Evolutionary conservation across 2,113 vertebrate genomes (phyloP).

Genomic region (Mystacornis crossleyi): DNA sequence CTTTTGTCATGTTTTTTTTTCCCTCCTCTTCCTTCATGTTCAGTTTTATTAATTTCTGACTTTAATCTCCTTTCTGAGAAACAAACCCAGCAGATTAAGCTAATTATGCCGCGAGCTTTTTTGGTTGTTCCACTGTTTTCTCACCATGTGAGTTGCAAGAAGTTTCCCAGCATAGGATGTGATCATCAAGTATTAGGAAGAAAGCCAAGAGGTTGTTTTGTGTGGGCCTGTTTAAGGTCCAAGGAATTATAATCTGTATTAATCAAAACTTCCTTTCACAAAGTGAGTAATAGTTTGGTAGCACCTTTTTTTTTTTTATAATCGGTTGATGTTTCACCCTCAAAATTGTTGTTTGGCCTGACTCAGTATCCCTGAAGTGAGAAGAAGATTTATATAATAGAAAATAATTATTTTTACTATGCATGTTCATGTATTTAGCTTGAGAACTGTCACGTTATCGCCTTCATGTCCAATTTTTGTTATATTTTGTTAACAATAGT

Average conservation of each 20-base stretch:
- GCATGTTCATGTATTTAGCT: neutral
- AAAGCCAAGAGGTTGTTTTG: neutral
- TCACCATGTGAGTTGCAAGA: neutral
- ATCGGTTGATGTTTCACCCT: neutral
- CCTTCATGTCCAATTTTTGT: neutral
- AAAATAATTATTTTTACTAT: neutral
- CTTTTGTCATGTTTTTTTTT: neutral
- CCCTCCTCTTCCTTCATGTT: neutral
- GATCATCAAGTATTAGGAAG: neutral
- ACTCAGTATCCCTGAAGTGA: neutral
- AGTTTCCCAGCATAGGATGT: neutral
- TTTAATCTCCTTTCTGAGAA: slow-evolving; percentile 10
- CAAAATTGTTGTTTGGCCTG: neutral
- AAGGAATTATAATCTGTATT: neutral
- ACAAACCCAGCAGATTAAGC: neutral
- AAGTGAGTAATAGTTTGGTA: neutral
- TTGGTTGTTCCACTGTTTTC: neutral
- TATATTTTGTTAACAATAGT: neutral
- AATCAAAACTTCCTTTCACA: neutral
- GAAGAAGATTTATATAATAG: neutral
- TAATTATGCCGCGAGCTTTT: slow-evolving; percentile 1
- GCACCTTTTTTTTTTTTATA: neutral
- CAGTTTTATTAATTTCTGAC: neutral
- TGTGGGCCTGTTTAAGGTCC: neutral
- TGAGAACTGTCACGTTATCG: neutral